A percentile compares a stretch with the other conserved stretches of the same genome.
Evolutionary conservation across 2,888 invertebrate genomes (phyloP).

Genomic region (Nebria salina): DNA sequence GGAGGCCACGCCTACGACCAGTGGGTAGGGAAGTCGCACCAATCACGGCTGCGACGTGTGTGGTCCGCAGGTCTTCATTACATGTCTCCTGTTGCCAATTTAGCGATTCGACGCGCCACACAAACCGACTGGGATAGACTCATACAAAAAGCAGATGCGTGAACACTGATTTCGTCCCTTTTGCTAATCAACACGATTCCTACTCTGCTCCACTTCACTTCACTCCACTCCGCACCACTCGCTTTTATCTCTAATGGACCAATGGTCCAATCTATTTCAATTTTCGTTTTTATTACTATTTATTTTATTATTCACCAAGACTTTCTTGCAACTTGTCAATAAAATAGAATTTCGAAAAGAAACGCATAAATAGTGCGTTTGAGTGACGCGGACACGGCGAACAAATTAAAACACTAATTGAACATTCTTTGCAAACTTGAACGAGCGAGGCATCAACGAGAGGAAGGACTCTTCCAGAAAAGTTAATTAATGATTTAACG

Average conservation of each 20-base stretch:
- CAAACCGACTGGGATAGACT: constrained; percentile 24
- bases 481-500: constrained; percentile 40
- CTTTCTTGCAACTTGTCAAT: background rate
- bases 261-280: background rate
- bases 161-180: constrained; percentile 19
- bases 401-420: constrained; percentile 45
- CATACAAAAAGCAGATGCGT: constrained; percentile 35
- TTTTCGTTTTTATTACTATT: background rate
- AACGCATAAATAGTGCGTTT: constrained; percentile 2
- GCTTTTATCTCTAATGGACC: constrained; percentile 2
- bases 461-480: constrained; percentile 26
- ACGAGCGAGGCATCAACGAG: background rate
- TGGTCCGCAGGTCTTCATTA: constrained; percentile 64
- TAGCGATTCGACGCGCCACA: constrained; percentile 59
- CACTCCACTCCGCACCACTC: no score
- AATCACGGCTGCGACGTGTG: constrained; percentile 63
- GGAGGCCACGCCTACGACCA: constrained; percentile 51
- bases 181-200: constrained; percentile 37
- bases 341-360: constrained; percentile 22
- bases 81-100: constrained; percentile 60
- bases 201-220: background rate
- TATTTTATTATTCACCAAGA: background rate
- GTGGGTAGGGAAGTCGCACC: constrained; percentile 54
- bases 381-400: constrained; percentile 32
- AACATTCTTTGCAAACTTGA: constrained; percentile 42